Evolutionary conservation across 2,797 vertebrate genomes (phyloP), one percentile per base, ranked within the genome.

Genomic region (Oryzias sinensis): DNA sequence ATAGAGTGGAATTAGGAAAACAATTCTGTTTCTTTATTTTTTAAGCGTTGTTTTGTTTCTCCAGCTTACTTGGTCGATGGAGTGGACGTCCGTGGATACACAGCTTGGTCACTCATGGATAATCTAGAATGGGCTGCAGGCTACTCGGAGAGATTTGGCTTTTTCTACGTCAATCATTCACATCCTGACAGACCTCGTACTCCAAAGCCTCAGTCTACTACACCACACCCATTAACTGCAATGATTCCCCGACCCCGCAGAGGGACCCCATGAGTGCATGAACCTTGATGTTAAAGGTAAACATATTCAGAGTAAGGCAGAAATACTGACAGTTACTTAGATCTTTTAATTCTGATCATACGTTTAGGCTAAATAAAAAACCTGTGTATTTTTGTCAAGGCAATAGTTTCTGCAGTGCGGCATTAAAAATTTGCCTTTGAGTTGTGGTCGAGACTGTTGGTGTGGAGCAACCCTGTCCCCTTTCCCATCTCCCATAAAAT

Each of bases 51-150:
- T 17, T 56, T 49, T 60, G 72, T 8, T 65, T 1, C 67, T 65
- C 25, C 53, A 93, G 91, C 93, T 0, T 59, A 89, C 33, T 40
- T 91, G 47, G 79, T 92, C 0, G 95, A 98, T 0, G 75, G 76
- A 0, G 93, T 98, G 0, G 89, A 99, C 52, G 71, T 99, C 33
- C 88, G 90, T 16, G 96, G 97, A 53, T 98, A 98, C 83, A 94
- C 96, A 0, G 93, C 93, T 0, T 98, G 97, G 97, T 86, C 92
- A 0, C 67, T 97, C 59, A 95, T 96, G 94, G 97, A 99, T 89
- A 99, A 99, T 83, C 85, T 98, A 0, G 97, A 99, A 84, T 99
- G 97, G 97, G 93, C 94, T 7, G 84, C 76, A 3, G 97, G 97
- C 43, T 98, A 87, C 37, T 68, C 90, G 0, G 96, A 98, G 8